Evolutionary conservation across 2,113 vertebrate genomes (phyloP).

Genomic region (Sceloporus tristichus): DNA sequence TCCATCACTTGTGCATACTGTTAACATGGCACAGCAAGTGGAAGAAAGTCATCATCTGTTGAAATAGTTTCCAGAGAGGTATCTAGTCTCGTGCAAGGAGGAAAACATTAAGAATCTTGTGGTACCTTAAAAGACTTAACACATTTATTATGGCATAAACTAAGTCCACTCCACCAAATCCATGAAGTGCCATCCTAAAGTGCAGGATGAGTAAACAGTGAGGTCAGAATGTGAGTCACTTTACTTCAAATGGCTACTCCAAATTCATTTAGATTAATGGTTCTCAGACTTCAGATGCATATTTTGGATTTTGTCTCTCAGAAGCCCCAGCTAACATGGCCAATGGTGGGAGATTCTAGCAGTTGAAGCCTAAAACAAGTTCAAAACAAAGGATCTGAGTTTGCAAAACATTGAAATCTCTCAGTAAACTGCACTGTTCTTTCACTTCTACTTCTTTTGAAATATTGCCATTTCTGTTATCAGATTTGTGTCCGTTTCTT

Average conservation of each 20-base stretch:
- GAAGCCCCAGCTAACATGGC: not conserved
- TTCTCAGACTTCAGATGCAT: not conserved
- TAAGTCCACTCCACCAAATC: not conserved
- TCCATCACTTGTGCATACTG: not conserved
- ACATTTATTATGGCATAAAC: not conserved
- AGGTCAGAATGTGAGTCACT: not conserved
- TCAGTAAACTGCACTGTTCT: not conserved
- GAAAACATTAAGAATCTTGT: not conserved
- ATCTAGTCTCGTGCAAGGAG: not conserved
- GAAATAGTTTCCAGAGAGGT: not conserved
- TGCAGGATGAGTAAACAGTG: not conserved
- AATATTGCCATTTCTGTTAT: not conserved
- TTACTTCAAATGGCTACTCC: not conserved
- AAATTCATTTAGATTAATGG: not conserved
- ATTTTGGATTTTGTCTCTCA: not conserved
- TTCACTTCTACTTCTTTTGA: not conserved
- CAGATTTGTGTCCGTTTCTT: not conserved
- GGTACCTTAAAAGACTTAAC: conserved; percentile 1
- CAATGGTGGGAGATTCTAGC: too few species aligned
- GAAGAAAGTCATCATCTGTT: not conserved
- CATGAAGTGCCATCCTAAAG: not conserved
- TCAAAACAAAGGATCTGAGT: too few species aligned
- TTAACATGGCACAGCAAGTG: not conserved
- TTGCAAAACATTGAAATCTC: too few species aligned
- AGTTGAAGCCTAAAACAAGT: too few species aligned